Evolutionary conservation across 1,140 invertebrate species (phyloP).

Genomic region (Ceratina japonica): DNA sequence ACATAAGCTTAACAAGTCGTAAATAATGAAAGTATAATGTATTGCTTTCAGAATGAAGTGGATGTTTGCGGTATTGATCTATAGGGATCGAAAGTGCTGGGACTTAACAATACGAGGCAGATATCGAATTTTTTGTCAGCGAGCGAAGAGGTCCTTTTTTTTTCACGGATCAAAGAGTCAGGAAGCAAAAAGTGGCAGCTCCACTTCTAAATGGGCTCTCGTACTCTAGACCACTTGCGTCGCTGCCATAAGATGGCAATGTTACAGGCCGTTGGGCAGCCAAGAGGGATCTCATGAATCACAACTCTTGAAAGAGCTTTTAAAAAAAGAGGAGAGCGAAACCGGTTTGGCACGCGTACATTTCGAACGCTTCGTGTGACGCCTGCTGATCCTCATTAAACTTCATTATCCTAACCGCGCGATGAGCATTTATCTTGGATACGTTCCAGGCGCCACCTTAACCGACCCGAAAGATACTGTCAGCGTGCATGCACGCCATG

Average conservation of each 20-base stretch:
- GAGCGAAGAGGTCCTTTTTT: slow-evolving; percentile 2
- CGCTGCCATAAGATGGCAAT: slow-evolving; percentile 73
- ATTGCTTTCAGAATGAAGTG: neutral
- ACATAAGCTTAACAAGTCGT: neutral
- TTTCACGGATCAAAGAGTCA: slow-evolving; percentile 29
- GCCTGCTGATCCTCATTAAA: slow-evolving; percentile 54
- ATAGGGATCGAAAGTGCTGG: neutral
- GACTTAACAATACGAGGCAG: neutral
- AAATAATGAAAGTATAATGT: slow-evolving; percentile 5
- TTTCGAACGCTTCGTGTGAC: slow-evolving; percentile 50
- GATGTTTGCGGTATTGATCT: neutral
- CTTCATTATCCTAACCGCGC: slow-evolving; percentile 59
- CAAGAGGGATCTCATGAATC: slow-evolving; percentile 72
- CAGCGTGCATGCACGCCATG: neutral
- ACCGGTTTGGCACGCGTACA: slow-evolving; percentile 68
- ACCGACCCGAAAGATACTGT: neutral
- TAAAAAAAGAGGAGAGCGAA: slow-evolving; percentile 58
- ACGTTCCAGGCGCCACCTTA: neutral
- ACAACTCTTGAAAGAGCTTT: slow-evolving; percentile 51
- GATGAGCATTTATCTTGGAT: slow-evolving; percentile 44
- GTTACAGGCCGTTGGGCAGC: slow-evolving; percentile 74
- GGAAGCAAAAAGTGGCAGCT: slow-evolving; percentile 45
- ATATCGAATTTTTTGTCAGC: slow-evolving; percentile 12
- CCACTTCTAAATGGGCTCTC: slow-evolving; percentile 57
- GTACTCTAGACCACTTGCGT: slow-evolving; percentile 49